These are phyloP conservation scores for Caenorhabditis remanei DNA, from an alignment of 1,140 invertebrate species.

Conservation along the genomic window DNA sequence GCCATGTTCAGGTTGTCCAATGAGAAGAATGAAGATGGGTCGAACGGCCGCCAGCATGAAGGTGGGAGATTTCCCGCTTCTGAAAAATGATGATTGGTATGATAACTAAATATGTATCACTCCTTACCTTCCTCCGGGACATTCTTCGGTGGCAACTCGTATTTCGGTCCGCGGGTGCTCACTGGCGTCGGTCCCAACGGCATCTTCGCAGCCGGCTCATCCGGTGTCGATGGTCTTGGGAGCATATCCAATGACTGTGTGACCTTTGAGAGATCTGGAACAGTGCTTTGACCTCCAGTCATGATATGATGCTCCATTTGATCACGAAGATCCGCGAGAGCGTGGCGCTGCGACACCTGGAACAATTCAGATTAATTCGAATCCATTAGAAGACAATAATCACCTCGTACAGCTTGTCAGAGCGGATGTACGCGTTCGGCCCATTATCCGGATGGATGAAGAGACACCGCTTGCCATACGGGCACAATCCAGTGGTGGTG, in stretches of 20 bases:
- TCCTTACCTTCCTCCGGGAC: neutral
- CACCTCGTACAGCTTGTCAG: conserved; percentile 44
- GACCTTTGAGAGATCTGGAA: neutral
- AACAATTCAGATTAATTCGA: neutral
- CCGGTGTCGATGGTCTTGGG: conserved; percentile 6
- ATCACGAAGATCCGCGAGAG: conserved; percentile 27
- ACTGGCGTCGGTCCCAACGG: conserved; percentile 32
- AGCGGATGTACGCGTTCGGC: conserved; percentile 49
- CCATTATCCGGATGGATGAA: conserved; percentile 64
- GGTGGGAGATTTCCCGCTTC: neutral
- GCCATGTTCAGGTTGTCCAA: neutral
- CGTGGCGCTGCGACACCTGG: conserved; percentile 32
- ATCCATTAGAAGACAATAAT: neutral
- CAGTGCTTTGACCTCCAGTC: neutral
- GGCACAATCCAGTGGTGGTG: conserved; percentile 51
- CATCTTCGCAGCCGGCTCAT: conserved; percentile 8
- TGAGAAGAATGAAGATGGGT: conserved; percentile 27
- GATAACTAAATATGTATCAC: neutral
- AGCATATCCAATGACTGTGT: conserved; percentile 3
- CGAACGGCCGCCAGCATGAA: conserved; percentile 21
- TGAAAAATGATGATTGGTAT: neutral
- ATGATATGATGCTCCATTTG: conserved; percentile 49
- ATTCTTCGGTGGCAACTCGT: neutral
- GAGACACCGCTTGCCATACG: conserved; percentile 47
- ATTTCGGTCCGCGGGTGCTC: conserved; percentile 26